Percentiles rank a stretch among this genome's conserved stretches.
phyloP scores from a whole-genome alignment of 1,140 invertebrate species.

The Physella acuta region DNA sequence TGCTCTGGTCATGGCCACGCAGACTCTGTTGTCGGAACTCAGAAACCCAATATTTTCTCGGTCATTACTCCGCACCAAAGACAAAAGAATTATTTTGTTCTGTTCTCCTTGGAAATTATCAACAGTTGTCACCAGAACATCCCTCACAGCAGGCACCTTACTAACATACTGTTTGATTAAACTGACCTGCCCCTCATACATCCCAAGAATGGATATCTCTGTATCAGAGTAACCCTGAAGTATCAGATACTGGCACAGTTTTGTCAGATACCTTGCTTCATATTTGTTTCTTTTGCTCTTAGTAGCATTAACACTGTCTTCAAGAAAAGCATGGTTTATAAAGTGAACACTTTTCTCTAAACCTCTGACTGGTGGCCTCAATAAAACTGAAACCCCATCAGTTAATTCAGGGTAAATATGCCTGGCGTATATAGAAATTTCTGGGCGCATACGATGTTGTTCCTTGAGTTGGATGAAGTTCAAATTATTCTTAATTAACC shows the following conservation, averaged over 20 bases:
- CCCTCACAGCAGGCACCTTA: slow-evolving; percentile 30
- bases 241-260: slow-evolving; percentile 50
- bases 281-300: slow-evolving; percentile 50
- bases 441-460: slow-evolving; percentile 39
- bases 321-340: slow-evolving; percentile 49
- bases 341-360: slow-evolving; percentile 55
- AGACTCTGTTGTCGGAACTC: slow-evolving; percentile 34
- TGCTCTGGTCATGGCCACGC: not conserved
- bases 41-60: slow-evolving; percentile 76
- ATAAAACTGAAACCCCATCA: slow-evolving; percentile 45
- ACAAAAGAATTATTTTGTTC: slow-evolving; percentile 80
- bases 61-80: slow-evolving; percentile 73
- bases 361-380: slow-evolving; percentile 48
- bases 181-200: slow-evolving; percentile 55
- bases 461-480: slow-evolving; percentile 45
- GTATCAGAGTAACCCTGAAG: slow-evolving; percentile 47
- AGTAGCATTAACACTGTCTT: slow-evolving; percentile 39
- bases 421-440: slow-evolving; percentile 53
- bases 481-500: slow-evolving; percentile 44
- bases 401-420: slow-evolving; percentile 54
- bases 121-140: slow-evolving; percentile 66
- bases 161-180: slow-evolving; percentile 42
- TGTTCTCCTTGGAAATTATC: slow-evolving; percentile 80
- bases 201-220: slow-evolving; percentile 54
- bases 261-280: slow-evolving; percentile 46